Evolutionary conservation across 2,888 invertebrate genomes (phyloP).

Genomic region (Lucinisca nassula): DNA sequence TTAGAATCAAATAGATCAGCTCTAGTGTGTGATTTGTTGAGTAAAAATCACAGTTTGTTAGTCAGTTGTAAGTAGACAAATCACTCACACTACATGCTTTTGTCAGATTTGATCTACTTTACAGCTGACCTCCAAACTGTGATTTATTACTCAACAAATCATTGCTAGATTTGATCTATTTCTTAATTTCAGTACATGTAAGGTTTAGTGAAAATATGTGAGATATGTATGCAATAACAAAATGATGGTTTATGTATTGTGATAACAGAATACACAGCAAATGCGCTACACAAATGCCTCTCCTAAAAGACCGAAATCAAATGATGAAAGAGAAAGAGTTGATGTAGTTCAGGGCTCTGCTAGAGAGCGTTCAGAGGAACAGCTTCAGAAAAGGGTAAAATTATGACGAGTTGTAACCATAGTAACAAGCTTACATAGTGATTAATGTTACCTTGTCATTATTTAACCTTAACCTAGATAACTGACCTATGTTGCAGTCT

Average conservation of each 20-base stretch:
- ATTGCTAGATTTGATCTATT: too few species aligned
- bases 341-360: constrained; percentile 69
- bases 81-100: too few species aligned
- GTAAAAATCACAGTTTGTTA: too few species aligned
- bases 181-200: too few species aligned
- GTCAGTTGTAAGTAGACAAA: too few species aligned
- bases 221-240: too few species aligned
- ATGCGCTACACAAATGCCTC: constrained; percentile 71
- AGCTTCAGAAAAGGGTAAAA: constrained; percentile 66
- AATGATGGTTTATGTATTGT: not conserved
- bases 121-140: too few species aligned
- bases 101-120: too few species aligned
- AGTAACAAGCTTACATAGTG: not conserved
- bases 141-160: too few species aligned
- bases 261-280: constrained; percentile 61
- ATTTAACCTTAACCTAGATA: not conserved
- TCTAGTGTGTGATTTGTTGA: too few species aligned
- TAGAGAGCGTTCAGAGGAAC: constrained; percentile 72
- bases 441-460: not conserved
- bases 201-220: too few species aligned
- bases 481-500: not conserved
- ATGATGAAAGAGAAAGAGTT: constrained; percentile 76
- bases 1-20: too few species aligned
- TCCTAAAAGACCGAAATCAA: constrained; percentile 78
- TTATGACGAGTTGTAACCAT: constrained; percentile 44